Conservation (phyloP, 2,113 vertebrate species). For the Vulpes ferrilata region DNA sequence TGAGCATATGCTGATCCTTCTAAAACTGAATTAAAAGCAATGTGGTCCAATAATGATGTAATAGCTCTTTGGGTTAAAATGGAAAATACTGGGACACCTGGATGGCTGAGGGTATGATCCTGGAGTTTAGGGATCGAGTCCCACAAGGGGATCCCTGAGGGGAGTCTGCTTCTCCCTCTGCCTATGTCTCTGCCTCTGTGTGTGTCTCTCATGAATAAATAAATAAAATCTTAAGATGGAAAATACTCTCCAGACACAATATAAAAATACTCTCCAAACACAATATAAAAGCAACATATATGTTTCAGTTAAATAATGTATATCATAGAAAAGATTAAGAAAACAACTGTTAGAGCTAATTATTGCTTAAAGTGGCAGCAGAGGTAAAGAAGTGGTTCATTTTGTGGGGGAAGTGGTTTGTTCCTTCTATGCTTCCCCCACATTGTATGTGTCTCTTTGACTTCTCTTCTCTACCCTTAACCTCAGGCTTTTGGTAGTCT, state of each 20-base stretch:
- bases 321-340: neutral
- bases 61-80: constrained; percentile 15
- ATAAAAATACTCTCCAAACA: neutral
- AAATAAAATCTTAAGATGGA: too few species aligned
- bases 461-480: neutral
- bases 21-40: constrained; percentile 3
- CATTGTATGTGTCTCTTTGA: neutral
- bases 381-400: neutral
- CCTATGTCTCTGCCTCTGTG: too few species aligned
- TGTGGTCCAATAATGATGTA: neutral
- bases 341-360: neutral
- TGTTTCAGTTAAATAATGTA: neutral
- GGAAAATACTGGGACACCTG: neutral
- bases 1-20: neutral
- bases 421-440: accelerated
- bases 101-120: too few species aligned
- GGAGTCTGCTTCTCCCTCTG: too few species aligned
- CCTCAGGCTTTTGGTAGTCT: neutral
- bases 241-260: too few species aligned
- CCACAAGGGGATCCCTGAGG: too few species aligned
- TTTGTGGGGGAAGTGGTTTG: neutral
- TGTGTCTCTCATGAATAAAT: too few species aligned
- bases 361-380: neutral
- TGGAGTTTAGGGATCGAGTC: too few species aligned
- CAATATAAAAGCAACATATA: neutral